Base-by-base conservation (phyloP, 2,888 invertebrate genomes). In the Griposia aprilina region DNA sequence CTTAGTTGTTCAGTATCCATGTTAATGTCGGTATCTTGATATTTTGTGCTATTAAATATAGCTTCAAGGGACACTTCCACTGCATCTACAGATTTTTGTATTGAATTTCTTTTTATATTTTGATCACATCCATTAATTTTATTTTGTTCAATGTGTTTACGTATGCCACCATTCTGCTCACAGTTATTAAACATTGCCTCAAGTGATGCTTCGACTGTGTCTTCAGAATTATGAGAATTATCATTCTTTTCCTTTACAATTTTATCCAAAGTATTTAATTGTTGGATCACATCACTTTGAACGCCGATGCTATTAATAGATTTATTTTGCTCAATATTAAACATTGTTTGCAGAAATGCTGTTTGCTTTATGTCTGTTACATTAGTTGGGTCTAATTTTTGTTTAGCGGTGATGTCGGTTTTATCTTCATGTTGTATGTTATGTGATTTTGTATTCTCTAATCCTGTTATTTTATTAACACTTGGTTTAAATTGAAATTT, bases 321-420 rank as follows among this genome's bases (percentile, higher is more conserved):
- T 59, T 36, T 48, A 36, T 30, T 60, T 60, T 60, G 17, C 17
- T 60, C 60, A 30, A 20, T 60, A 30, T 66, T 67, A 55, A 71
- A 70, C 6, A 66, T 74, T n/a, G 17, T 65, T 80, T 55, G 57
- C 41, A 76, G 55, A 17, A 36, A 48, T 65, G n/a, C 48, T 48
- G 68, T 36, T 68, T 59, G 17, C 3, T 57, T 36, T 68, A n/a
- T 68, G 6, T 30, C 17, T 36, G 30, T 57, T 17, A 59, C 57
- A 68, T 57, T 68, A 55, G 17, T 36, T 36, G 30, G 8, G 5
- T 50, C 8, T 2, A 17, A 36, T 68, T 30, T 68, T 57, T 55
- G 30, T 55, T 55, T 23, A 57, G 23, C 6, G 68, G 55, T 57
- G 11, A 68, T 17, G 8, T 59, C 23, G 8, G 4, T 48, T 67